phyloP scores from a whole-genome alignment of 2,888 invertebrate species.

The Acanthosepion lycidas region DNA sequence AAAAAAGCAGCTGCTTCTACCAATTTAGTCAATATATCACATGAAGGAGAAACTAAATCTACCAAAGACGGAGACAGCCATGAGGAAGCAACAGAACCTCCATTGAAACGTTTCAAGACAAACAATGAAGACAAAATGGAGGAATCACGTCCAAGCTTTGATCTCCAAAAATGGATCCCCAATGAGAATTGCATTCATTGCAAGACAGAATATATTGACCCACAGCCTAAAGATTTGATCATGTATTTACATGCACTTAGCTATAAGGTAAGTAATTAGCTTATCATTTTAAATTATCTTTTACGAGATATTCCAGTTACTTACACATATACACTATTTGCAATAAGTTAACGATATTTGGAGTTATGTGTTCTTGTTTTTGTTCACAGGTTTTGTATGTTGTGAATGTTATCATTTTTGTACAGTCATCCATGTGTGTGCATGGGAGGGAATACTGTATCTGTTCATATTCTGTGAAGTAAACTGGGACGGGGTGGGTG shows the following conservation, averaged over 20 bases:
- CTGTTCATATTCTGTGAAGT: too few relatives aligned
- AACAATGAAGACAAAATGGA: background rate
- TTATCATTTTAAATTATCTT: background rate
- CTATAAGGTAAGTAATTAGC: conserved; percentile 58
- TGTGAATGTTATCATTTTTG: too few relatives aligned
- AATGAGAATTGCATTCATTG: conserved; percentile 95
- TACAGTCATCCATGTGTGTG: too few relatives aligned
- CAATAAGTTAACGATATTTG: too few relatives aligned
- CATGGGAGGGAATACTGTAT: too few relatives aligned
- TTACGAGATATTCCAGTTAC: too few relatives aligned
- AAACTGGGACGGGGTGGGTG: too few relatives aligned
- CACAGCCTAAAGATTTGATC: conserved; percentile 90
- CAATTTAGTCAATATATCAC: background rate
- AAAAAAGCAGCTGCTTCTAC: background rate
- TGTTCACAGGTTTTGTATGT: too few relatives aligned
- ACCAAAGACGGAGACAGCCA: background rate
- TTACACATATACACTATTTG: too few relatives aligned
- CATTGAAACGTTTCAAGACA: background rate
- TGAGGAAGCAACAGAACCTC: background rate
- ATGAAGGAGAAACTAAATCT: background rate
- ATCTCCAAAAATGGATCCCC: conserved; percentile 74
- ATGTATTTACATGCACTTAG: conserved; percentile 92
- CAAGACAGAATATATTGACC: conserved; percentile 92
- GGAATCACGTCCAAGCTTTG: conserved; percentile 54
- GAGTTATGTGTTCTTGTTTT: too few relatives aligned